Percentiles rank a stretch among this genome's conserved stretches.
phyloP scores from a whole-genome alignment of 2,888 invertebrate genomes.

The Chouioia cunea region DNA sequence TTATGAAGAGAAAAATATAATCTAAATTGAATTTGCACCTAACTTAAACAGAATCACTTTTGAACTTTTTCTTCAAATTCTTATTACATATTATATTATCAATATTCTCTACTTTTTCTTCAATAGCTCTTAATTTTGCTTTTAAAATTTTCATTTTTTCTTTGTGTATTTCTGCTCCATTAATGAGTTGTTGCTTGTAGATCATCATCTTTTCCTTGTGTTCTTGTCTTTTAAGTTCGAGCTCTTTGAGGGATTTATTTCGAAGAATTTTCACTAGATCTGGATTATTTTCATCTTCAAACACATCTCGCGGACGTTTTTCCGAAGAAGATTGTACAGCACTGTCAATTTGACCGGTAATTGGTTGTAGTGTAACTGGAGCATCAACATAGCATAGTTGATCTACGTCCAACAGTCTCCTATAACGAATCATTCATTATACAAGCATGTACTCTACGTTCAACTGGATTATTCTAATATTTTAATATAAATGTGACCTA shows the following conservation, averaged over 20 bases:
- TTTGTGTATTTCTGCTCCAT: conserved; percentile 34
- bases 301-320: conserved; percentile 19
- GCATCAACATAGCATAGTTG: too few relatives aligned
- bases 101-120: conserved; percentile 31
- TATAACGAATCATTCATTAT: too few relatives aligned
- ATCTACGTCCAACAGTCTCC: too few relatives aligned
- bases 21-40: background rate
- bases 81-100: conserved; percentile 37
- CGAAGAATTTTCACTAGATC: conserved; percentile 7
- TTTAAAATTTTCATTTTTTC: conserved; percentile 44
- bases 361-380: too few relatives aligned
- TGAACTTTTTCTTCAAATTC: conserved; percentile 37
- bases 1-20: background rate
- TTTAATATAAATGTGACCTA: background rate
- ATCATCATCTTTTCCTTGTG: conserved; percentile 38
- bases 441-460: too few relatives aligned
- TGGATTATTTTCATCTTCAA: conserved; percentile 6
- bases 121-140: conserved; percentile 5
- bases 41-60: conserved; percentile 41
- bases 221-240: conserved; percentile 40
- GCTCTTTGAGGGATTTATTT: conserved; percentile 21
- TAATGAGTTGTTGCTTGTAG: conserved; percentile 26
- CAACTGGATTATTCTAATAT: too few relatives aligned
- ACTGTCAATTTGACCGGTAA: too few relatives aligned
- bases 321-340: too few relatives aligned